Base-by-base conservation (phyloP, 2,797 vertebrate species). In the Monodelphis domestica region DNA sequence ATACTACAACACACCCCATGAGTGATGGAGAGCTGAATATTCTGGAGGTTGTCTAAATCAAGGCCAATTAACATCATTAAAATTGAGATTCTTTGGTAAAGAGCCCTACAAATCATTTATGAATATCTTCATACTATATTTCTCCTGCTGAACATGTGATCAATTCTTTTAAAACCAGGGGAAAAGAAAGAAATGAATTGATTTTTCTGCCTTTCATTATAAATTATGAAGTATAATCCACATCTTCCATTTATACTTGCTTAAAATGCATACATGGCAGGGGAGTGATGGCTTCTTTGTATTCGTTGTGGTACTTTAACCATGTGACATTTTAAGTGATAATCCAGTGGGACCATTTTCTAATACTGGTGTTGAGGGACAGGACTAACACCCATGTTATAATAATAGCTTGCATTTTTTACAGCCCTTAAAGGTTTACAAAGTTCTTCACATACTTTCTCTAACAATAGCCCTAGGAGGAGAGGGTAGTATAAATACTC, bases 261-360 rank as follows among this genome's bases (percentile, higher is more conserved):
- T 92, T 94, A 95, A 89, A 90, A 91, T 93, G 11, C 54, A 88
- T 53, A 45, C 21, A 24, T 88, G 57, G 24, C 26, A 89, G 50
- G 54, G 87, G 78, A 95, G 88, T 84, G 53, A 95, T 94, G 15
- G 0, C 54, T 21, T 52, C 84, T 93, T 95, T 94, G 84, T 93
- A 95, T 95, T 87, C 93, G 92, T 90, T 93, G 90, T 90, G 95
- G 88, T 90, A 87, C 87, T 96, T 97, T 95, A 94, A 95, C 93
- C 93, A 93, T 53, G 95, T 91, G 94, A 78, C 91, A 97, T 97
- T 97, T 95, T 91, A 93, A 94, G 96, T 93, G 92, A 59, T 96
- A 96, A 97, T 96, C 96, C 92, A 52, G 53, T 33, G 59, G 89
- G 93, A 90, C 78, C 90, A 59, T 97, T 97, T 96, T 89, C 78